Conservation (phyloP, 1,140 invertebrate genomes). For the Prorops nasuta region DNA sequence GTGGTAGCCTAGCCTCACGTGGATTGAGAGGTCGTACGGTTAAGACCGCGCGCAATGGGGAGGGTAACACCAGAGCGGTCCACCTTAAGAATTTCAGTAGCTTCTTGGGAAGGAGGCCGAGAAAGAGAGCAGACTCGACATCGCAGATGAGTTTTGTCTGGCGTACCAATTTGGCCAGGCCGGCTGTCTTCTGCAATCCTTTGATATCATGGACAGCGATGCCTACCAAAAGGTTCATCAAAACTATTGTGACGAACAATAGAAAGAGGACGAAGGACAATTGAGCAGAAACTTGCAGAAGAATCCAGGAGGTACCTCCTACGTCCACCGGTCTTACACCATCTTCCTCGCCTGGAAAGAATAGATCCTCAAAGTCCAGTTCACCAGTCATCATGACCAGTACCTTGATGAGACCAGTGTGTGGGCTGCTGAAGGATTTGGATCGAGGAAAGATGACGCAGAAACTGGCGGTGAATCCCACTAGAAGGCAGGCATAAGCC, state of each 20-base stretch:
- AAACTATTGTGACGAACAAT: constrained; percentile 75
- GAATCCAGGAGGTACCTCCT: constrained; percentile 48
- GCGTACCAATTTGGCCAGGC: constrained; percentile 71
- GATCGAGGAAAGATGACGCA: constrained; percentile 82
- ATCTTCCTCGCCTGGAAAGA: constrained; percentile 60
- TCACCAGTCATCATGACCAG: constrained; percentile 90
- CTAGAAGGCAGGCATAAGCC: constrained; percentile 79
- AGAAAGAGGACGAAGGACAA: constrained; percentile 73
- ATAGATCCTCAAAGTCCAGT: constrained; percentile 68
- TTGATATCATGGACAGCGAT: constrained; percentile 81
- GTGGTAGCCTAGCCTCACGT: constrained; percentile 73
- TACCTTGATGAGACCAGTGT: constrained; percentile 78
- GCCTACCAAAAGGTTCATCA: constrained; percentile 80
- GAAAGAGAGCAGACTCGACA: constrained; percentile 69
- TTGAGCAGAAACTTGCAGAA: constrained; percentile 70
- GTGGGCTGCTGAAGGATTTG: constrained; percentile 74
- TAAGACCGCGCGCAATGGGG: constrained; percentile 73
- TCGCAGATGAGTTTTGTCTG: constrained; percentile 76
- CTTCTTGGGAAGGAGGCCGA: constrained; percentile 70
- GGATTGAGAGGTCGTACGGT: constrained; percentile 79
- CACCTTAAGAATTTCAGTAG: constrained; percentile 70
- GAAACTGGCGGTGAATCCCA: constrained; percentile 84
- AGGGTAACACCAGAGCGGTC: constrained; percentile 72
- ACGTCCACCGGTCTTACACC: constrained; percentile 58
- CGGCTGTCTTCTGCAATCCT: constrained; percentile 73